Percentiles rank a stretch among this genome's conserved stretches.
Evolutionary conservation across 2,113 vertebrate genomes (phyloP).

Genomic region (Centropristis striata): DNA sequence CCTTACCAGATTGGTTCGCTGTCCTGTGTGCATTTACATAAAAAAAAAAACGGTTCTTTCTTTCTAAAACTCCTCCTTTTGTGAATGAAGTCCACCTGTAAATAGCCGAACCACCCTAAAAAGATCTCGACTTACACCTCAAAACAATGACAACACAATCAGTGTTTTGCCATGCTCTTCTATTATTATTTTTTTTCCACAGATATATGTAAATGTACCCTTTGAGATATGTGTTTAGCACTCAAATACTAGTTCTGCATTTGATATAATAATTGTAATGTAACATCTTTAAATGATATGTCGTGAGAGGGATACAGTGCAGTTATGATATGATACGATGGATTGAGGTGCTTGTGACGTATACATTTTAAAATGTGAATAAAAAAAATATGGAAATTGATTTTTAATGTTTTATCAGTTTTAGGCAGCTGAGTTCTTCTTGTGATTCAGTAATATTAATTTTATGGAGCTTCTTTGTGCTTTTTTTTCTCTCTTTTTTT

Average conservation of each 20-base stretch:
- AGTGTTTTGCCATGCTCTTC: constrained; percentile 67
- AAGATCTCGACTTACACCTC: constrained; percentile 13
- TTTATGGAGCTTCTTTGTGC: constrained; percentile 58
- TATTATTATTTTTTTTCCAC: constrained; percentile 45
- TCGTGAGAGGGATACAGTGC: constrained; percentile 74
- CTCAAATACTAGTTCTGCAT: constrained; percentile 81
- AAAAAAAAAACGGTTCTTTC: constrained; percentile 9
- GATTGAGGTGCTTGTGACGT: constrained; percentile 77
- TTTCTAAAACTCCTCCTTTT: constrained; percentile 41
- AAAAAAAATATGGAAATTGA: constrained; percentile 53
- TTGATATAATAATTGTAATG: constrained; percentile 79
- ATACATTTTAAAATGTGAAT: constrained; percentile 70
- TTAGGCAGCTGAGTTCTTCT: constrained; percentile 77
- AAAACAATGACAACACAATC: constrained; percentile 47
- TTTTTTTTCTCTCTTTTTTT: constrained; percentile 40
- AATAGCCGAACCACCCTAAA: constrained; percentile 64
- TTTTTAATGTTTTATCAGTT: constrained; percentile 72
- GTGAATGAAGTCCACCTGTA: constrained; percentile 69
- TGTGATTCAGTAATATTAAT: constrained; percentile 71
- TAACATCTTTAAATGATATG: constrained; percentile 72
- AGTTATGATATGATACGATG: constrained; percentile 68
- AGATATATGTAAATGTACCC: constrained; percentile 77
- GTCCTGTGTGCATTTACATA: constrained; percentile 24
- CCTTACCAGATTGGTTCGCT: constrained; percentile 16
- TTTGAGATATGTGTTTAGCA: constrained; percentile 79